Base-by-base conservation (phyloP, 2,113 vertebrate species). In the Mus pahari region DNA sequence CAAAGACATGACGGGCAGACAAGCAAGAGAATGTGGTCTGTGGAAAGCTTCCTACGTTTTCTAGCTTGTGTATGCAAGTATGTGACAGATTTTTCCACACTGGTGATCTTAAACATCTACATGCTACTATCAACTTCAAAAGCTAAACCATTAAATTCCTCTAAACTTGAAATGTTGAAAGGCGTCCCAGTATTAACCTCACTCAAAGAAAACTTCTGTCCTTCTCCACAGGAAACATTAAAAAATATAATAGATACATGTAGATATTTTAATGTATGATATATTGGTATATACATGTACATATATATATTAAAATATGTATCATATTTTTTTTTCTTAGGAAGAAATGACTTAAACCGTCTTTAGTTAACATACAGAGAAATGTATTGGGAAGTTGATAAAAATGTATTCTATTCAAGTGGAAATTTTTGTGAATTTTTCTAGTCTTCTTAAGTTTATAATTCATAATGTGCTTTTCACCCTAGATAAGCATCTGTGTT, bases 61-160 rank as follows among this genome's bases (percentile, higher is more conserved):
- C 22, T 10, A 64, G 36, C 60, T 75, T 7, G 5, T 91, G 1
- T 70, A 58, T 81, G 71, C 55, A 95, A 45, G 48, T 36, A 73
- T 7, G 16, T 50, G 20, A 48, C 62, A 75, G 9, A 53, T 62
- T 74, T 92, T 58, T 91, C 36, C 31, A 93, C 68, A 79, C 79
- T 75, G 70, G 70, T 42, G 88, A 26, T 71, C 45, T 50, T 81
- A 78, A 86, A 90, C 68, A 36, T 92, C 60, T 70, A 39, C 7
- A 19, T 19, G 45, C 36, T 24, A 5, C 74, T 58, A 77, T 7
- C 13, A 42, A 84, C 36, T 62, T 84, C 36, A 86, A 73, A 93
- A 86, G 50, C 42, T 82, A 74, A 93, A 86, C 73, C 92, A 92
- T 11, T 79, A 94, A 95, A 39, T 78, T 17, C 78, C 83, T 90